Base-by-base conservation (phyloP, 2,888 invertebrate genomes). In the Leptopterna dolabrata region DNA sequence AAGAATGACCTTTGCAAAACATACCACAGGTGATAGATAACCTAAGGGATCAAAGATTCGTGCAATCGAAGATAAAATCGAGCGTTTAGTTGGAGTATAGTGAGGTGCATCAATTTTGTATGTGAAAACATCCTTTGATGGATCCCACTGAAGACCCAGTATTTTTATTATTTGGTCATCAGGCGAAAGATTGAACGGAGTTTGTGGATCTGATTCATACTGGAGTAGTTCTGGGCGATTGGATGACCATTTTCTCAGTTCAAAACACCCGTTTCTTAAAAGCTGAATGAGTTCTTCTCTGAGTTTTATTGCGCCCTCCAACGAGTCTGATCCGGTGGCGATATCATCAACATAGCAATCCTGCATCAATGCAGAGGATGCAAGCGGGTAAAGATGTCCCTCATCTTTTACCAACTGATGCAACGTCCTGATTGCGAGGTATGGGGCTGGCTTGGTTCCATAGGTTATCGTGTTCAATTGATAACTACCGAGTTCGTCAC, bases 401-500 rank as follows among this genome's bases (percentile, higher is more conserved):
- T 88, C 89, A 24, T 89, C 88, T 2, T 55, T 3, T 1, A 88
- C 88, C n/a, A 90, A 55, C 36, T 90, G 89, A 36, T 89, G 85
- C 9, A 90, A 41, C 19, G 84, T 82, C 30, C 89, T 27, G 0
- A 86, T 87, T 4, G 90, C 88, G 14, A 88, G 55, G 71, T 78
- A 90, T 9, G 90, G 90, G 24, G 88, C 88, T 24, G 88, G 86
- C 30, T 88, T 87, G 1, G 88, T 87, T 6, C 90, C 90, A 36
- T 2, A 7, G 7, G 36, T 36, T 36, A 36, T 7, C 2, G 36
- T 36, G 7, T 36, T 7, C 2, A 36, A 7, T 4, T 36, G 36
- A 36, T 36, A 36, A 36, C 7, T 7, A 2, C 2, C 2, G 7
- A 36, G 36, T 7, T 36, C 36, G 4, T 36, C 76, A 0, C 84